phyloP scores from a whole-genome alignment of 2,113 vertebrate species.

The Callospermophilus lateralis region DNA sequence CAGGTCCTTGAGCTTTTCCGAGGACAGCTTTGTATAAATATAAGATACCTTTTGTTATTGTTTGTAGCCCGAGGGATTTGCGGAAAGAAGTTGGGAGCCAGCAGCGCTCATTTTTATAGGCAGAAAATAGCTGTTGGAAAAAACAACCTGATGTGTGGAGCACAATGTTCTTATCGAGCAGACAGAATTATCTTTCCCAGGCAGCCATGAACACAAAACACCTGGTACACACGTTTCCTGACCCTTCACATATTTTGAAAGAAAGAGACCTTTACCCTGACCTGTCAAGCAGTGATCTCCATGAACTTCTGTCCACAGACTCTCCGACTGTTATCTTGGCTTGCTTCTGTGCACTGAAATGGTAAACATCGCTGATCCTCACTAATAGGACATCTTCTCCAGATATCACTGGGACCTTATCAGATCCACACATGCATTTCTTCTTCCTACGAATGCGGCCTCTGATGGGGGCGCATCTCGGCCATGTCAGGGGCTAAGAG shows the following conservation, averaged over 20 bases:
- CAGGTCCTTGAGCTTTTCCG: conserved; percentile 77
- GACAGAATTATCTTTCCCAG: conserved; percentile 81
- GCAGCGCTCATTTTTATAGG: conserved; percentile 67
- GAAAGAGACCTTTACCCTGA: conserved; percentile 82
- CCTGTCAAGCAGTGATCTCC: conserved; percentile 72
- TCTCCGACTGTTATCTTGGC: conserved; percentile 58
- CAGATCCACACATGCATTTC: conserved; percentile 58
- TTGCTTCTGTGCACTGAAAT: conserved; percentile 54
- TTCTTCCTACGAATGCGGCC: conserved; percentile 52
- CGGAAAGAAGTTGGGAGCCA: conserved; percentile 72
- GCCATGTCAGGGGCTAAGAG: neutral
- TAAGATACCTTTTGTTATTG: conserved; percentile 82
- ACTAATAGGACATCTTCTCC: conserved; percentile 34
- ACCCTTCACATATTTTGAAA: conserved; percentile 79
- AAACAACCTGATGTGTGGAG: conserved; percentile 78
- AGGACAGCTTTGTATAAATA: conserved; percentile 79
- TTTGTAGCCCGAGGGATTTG: conserved; percentile 74
- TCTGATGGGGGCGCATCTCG: neutral
- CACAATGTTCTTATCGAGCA: conserved; percentile 73
- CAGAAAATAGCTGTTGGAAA: conserved; percentile 82
- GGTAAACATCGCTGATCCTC: conserved; percentile 71
- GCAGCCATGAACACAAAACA: conserved; percentile 80
- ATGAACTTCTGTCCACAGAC: conserved; percentile 76
- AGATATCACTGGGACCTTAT: conserved; percentile 63
- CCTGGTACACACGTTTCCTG: conserved; percentile 83